A percentile compares a stretch with the other conserved stretches of the same genome.
These are phyloP conservation scores for Xylota sylvarum DNA, from an alignment of 2,888 invertebrate species.

Conservation along the genomic window DNA sequence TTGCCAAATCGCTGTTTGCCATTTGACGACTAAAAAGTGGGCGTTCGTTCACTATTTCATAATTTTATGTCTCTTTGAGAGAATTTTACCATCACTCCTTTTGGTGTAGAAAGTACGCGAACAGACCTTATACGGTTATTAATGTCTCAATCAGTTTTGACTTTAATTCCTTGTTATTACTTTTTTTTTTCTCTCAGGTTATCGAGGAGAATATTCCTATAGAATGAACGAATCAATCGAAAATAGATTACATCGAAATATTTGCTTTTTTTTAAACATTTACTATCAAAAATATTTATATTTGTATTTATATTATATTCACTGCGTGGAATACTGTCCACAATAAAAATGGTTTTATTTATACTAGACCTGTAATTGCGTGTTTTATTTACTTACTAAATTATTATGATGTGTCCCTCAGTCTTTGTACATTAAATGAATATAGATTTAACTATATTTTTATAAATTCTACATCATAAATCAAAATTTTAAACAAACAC, in stretches of 20 bases:
- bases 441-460: neutral
- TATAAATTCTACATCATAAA: neutral
- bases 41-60: too few species aligned
- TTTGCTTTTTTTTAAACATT: neutral
- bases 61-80: too few species aligned
- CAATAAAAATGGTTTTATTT: conserved; percentile 14
- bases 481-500: neutral
- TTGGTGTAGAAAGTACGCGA: too few species aligned
- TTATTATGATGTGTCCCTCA: neutral
- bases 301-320: conserved; percentile 1
- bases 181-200: conserved; percentile 78
- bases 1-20: too few species aligned
- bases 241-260: conserved; percentile 15
- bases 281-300: conserved; percentile 7
- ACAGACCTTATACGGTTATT: too few species aligned
- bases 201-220: conserved; percentile 83
- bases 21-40: too few species aligned
- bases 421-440: neutral
- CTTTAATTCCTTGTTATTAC: neutral
- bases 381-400: conserved; percentile 4
- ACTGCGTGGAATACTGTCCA: neutral
- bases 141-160: neutral
- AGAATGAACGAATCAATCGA: conserved; percentile 42
- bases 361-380: neutral
- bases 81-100: too few species aligned